Evolutionary conservation across 2,113 vertebrate species (phyloP).

Genomic region (Leptosomus discolor): DNA sequence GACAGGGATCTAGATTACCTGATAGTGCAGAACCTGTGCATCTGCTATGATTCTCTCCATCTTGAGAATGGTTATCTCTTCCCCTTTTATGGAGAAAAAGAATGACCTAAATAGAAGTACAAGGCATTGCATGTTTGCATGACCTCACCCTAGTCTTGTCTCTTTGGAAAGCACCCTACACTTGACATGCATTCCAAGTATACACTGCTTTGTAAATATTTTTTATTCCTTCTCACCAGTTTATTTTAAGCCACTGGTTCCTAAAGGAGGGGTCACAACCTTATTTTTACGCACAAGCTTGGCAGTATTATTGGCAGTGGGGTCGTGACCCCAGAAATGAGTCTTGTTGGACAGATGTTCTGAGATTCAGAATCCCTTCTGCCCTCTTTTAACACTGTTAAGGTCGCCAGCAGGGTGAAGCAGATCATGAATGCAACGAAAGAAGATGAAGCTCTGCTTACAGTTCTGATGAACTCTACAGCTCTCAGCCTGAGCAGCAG

Average conservation of each 20-base stretch:
- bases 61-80: not conserved
- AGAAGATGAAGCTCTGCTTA: not conserved
- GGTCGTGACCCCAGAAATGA: slow-evolving; percentile 31
- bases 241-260: slow-evolving; percentile 49
- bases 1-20: not conserved
- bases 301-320: slow-evolving; percentile 30
- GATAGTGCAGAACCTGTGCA: not conserved
- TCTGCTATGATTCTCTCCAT: not conserved
- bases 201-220: slow-evolving; percentile 9
- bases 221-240: slow-evolving; percentile 24
- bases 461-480: not conserved
- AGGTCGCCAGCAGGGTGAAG: not conserved
- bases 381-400: not conserved
- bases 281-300: not conserved
- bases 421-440: not conserved
- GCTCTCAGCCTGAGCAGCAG: not conserved
- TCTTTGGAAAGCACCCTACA: slow-evolving; percentile 52
- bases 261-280: slow-evolving; percentile 39
- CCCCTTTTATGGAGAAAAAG: slow-evolving; percentile 32
- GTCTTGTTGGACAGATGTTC: slow-evolving; percentile 25
- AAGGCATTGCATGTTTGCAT: slow-evolving; percentile 27
- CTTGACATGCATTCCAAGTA: slow-evolving; percentile 47
- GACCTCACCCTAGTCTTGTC: slow-evolving; percentile 34
- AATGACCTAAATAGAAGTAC: slow-evolving; percentile 19
- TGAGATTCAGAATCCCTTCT: slow-evolving; percentile 7